phyloP scores from a whole-genome alignment of 2,113 vertebrate genomes.

The Aplodontia rufa region DNA sequence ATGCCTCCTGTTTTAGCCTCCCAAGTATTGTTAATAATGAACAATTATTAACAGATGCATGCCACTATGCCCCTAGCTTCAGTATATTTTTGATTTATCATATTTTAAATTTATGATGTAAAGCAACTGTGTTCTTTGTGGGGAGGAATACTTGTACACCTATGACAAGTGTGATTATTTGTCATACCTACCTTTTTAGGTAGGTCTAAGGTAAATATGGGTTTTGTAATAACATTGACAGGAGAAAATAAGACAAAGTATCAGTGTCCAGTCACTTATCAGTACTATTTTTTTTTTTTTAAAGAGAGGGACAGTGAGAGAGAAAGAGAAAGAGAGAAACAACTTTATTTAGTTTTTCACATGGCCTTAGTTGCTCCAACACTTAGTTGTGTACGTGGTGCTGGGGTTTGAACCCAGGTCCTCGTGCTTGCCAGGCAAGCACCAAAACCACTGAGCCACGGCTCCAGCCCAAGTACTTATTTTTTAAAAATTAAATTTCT shows the following conservation, averaged over 20 bases:
- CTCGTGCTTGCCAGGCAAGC: too few relatives aligned
- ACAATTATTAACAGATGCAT: neutral
- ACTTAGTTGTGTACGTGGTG: too few relatives aligned
- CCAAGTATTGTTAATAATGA: too few relatives aligned
- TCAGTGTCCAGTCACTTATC: neutral
- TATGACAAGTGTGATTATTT: too few relatives aligned
- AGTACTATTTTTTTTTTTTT: neutral
- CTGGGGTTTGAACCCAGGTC: too few relatives aligned
- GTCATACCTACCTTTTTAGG: too few relatives aligned
- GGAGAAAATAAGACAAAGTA: neutral
- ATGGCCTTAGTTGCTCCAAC: too few relatives aligned
- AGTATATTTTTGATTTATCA: neutral
- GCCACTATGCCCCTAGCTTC: neutral
- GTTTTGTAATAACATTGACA: neutral
- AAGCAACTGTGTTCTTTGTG: neutral
- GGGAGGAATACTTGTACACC: neutral
- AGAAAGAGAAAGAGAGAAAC: too few relatives aligned
- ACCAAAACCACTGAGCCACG: too few relatives aligned
- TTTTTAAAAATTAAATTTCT: neutral
- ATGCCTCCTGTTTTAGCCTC: neutral
- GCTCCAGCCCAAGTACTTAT: too few relatives aligned
- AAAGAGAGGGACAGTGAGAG: too few relatives aligned
- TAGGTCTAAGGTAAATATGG: slow-evolving; percentile 11
- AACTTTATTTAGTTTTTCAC: too few relatives aligned
- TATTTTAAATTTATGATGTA: neutral